Percentiles rank a stretch among this genome's conserved stretches.
Evolutionary conservation across 2,888 invertebrate species (phyloP).

Genomic region (Aproaerema taeniolella): DNA sequence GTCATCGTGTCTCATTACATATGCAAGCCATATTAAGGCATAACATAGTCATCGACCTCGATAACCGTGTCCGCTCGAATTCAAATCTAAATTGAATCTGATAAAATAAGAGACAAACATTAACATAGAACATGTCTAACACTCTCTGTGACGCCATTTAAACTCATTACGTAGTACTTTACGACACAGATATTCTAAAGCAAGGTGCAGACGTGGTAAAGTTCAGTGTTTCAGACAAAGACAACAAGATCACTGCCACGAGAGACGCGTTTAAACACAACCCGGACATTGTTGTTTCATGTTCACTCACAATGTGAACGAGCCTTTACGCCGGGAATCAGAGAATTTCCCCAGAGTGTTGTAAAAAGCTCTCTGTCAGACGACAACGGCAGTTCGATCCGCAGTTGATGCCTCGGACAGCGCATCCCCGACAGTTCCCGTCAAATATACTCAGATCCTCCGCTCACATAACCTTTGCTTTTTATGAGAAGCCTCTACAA

Average conservation of each 20-base stretch:
- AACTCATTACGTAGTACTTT: constrained; percentile 54
- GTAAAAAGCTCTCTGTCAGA: constrained; percentile 56
- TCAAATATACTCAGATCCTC: constrained; percentile 45
- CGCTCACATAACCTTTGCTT: constrained; percentile 45
- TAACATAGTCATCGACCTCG: constrained; percentile 28
- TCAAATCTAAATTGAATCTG: constrained; percentile 35
- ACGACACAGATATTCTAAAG: constrained; percentile 39
- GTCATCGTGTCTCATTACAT: constrained; percentile 23
- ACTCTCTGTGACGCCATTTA: constrained; percentile 36
- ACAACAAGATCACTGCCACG: constrained; percentile 25
- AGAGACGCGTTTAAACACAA: constrained; percentile 33
- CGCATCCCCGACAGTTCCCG: constrained; percentile 30
- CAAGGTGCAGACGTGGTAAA: constrained; percentile 24
- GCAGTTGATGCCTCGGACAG: constrained; percentile 44
- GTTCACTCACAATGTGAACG: constrained; percentile 36
- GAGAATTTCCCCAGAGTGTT: constrained; percentile 67
- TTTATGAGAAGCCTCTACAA: constrained; percentile 33
- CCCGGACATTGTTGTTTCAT: constrained; percentile 48
- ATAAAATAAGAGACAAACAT: constrained; percentile 40
- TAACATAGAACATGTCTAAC: constrained; percentile 44
- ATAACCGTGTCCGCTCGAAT: constrained; percentile 53
- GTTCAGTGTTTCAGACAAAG: constrained; percentile 17
- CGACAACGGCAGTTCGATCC: constrained; percentile 51
- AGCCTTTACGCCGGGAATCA: constrained; percentile 54
- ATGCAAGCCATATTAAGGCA: constrained; percentile 15